Evolutionary conservation across 1,140 invertebrate genomes (phyloP), one percentile per base, ranked within the genome.

Genomic region (Atta cephalotes): DNA sequence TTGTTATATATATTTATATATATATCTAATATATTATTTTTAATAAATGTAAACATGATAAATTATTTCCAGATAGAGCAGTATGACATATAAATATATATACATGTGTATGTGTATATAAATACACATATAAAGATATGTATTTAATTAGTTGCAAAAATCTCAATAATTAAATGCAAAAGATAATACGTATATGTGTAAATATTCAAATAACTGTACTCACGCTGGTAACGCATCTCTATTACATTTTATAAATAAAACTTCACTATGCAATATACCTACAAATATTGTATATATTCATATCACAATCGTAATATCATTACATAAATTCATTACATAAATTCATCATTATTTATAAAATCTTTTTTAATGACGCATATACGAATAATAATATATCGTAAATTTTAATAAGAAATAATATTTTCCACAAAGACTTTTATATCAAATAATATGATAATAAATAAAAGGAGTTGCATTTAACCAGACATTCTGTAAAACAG

Each of bases 401-500:
- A 78, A 45, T 12, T 63, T 78, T 56, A 14, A 31, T 21, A 56
- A n/a, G n/a, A 60, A 56, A 76, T 76, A 56, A 76, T 60, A 76
- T 60, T 39, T 14, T 39, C 14, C 7, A 31, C 14, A 35, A n/a
- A 16, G n/a, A 25, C 6, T 70, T 68, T 70, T 12, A 56, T 39
- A 49, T 79, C 9, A n/a, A 68, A 79, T 66, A 78, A 53, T 28
- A 31, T n/a, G 49, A 68, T 70, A 70, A 81, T 56, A 76, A 45
- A 35, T 25, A 56, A 81, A 70, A n/a, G 14, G 63, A 28, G n/a
- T 10, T 56, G 49, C 10, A 45, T 70, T 70, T 51, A 56, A 45
- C 49, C 10, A 71, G 49, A 56, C 78, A 81, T 71, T 81, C 78
- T 81, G 78, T 81, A 81, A 84, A 74, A 84, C 70, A 74, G 56